These are phyloP conservation scores for Gobio gobio DNA, from an alignment of 2,113 vertebrate species.

Conservation along the genomic window DNA sequence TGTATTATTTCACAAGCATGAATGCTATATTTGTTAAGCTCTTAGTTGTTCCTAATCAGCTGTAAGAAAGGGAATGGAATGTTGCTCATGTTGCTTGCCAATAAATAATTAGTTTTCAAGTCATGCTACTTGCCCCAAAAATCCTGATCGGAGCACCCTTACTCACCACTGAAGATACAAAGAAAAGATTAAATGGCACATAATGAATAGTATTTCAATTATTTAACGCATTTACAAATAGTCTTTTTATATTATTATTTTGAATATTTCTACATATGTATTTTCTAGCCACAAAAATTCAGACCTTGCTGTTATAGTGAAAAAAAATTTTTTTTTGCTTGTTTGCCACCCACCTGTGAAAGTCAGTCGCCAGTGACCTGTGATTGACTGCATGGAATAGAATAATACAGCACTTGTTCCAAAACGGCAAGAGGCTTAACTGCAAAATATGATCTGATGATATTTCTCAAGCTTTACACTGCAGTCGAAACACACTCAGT, in stretches of 20 bases:
- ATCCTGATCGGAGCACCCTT: too few species aligned
- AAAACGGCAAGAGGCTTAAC: slow-evolving; percentile 12
- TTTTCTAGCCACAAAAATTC: too few species aligned
- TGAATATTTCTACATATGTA: background rate
- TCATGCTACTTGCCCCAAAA: too few species aligned
- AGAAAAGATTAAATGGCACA: too few species aligned
- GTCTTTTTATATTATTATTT: background rate
- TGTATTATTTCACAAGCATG: too few species aligned
- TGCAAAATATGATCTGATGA: slow-evolving; percentile 23
- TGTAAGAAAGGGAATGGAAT: too few species aligned
- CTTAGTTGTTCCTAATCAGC: too few species aligned
- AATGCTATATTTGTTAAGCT: too few species aligned
- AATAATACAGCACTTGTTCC: background rate
- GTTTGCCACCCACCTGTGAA: slow-evolving; percentile 11
- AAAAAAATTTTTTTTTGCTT: background rate
- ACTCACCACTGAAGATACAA: too few species aligned
- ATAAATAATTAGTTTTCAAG: too few species aligned
- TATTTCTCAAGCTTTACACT: slow-evolving; percentile 23
- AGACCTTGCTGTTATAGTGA: background rate
- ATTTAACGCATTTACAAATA: background rate
- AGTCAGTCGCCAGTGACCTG: slow-evolving; percentile 9
- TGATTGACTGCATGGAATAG: background rate
- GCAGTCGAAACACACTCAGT: background rate
- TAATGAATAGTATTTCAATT: too few species aligned
- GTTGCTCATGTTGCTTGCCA: too few species aligned